Evolutionary conservation across 1,140 invertebrate species (phyloP), one percentile per base, ranked within the genome.

Genomic region (Zophobas atratus): DNA sequence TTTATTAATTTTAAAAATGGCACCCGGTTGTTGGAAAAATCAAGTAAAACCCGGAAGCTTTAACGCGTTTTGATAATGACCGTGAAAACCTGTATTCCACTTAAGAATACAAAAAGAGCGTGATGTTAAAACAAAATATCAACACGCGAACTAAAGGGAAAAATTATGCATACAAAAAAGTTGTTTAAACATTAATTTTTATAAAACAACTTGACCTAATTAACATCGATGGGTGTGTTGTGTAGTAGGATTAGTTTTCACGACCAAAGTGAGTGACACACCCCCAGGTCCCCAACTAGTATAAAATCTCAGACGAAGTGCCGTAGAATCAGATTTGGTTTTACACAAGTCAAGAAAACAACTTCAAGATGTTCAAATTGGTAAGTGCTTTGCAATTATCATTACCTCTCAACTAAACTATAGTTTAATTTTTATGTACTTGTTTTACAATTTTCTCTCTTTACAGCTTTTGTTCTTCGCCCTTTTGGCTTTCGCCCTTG

Each of bases 121-220:
- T 46, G 43, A 46, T 46, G 43, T 8, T 46, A 4, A 20, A 46
- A 46, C 43, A 46, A 46, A 8, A 46, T 8, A 46, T 46, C 43
- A 46, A 46, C 43, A 46, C 43, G 43, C 3, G 8, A 46, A 46
- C 43, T 46, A 46, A 46, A 46, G 43, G 43, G 43, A 53, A 53
- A 53, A 2, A 53, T 60, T 60, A 60, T 46, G 43, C 43, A 46
- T 46, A 46, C 43, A 60, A 60, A 60, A 60, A 60, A 60, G 56
- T 60, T 38, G 56, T 60, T 36, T 38, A 36, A 60, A 60, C 35
- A 39, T 60, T 38, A 38, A 60, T 60, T 39, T 39, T 8, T 20
- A 35, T 36, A 60, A 8, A 46, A 46, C 8, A 8, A 46, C 3
- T 46, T 46, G 43, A 8, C 43, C 43, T 46, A 46, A 60, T 60